Evolutionary conservation across 1,140 invertebrate species (phyloP).

Genomic region (Pseudachorutes palmiensis): DNA sequence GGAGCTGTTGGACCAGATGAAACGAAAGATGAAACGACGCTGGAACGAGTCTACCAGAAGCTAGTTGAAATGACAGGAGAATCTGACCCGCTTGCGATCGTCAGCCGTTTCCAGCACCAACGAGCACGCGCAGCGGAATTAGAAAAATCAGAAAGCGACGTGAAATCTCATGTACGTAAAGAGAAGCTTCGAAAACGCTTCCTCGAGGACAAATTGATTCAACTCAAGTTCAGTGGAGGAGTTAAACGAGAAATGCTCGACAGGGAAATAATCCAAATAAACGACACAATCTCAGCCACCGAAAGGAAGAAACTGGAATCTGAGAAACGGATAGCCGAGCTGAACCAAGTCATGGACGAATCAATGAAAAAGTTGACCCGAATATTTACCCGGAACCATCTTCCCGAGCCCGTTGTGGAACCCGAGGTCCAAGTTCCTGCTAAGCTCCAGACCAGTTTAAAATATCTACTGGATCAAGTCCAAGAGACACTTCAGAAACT

Average conservation of each 20-base stretch:
- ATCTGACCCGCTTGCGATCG: slow-evolving; percentile 31
- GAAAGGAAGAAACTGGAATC: slow-evolving; percentile 16
- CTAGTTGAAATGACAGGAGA: slow-evolving; percentile 33
- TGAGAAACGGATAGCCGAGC: slow-evolving; percentile 22
- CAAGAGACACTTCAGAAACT: slow-evolving; percentile 9
- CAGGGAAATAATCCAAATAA: slow-evolving; percentile 17
- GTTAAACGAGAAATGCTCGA: slow-evolving; percentile 30
- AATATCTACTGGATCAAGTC: too few relatives aligned
- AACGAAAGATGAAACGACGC: slow-evolving; percentile 10
- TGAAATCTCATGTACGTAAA: slow-evolving; percentile 31
- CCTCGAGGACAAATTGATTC: slow-evolving; percentile 30
- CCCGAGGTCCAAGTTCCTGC: too few relatives aligned
- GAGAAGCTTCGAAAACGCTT: slow-evolving; percentile 33
- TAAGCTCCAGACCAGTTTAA: too few relatives aligned
- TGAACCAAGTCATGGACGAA: slow-evolving; percentile 28
- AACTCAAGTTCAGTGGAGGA: slow-evolving; percentile 35
- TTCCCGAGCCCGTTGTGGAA: too few relatives aligned
- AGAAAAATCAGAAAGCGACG: slow-evolving; percentile 18
- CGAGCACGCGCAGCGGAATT: slow-evolving; percentile 27
- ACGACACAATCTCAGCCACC: slow-evolving; percentile 19
- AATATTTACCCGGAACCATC: slow-evolving; percentile 25
- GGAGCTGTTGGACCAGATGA: slow-evolving; percentile 13
- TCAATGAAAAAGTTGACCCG: slow-evolving; percentile 25
- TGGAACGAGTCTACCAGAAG: slow-evolving; percentile 30
- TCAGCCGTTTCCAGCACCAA: slow-evolving; percentile 29